Base-by-base conservation (phyloP, 2,888 invertebrate species). In the Epistrophella euchroma region DNA sequence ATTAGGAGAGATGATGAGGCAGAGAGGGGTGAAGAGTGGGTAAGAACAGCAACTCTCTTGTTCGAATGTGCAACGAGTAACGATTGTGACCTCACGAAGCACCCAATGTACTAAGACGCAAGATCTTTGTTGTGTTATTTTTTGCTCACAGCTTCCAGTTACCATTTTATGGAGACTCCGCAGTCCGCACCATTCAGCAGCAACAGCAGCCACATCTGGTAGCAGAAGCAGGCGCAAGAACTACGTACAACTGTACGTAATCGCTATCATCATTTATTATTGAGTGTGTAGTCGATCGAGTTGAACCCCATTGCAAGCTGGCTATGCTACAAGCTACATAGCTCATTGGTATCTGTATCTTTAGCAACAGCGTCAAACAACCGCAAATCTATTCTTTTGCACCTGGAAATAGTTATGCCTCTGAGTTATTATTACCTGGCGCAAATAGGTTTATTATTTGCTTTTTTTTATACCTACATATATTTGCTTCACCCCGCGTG, bases 351-450 rank as follows among this genome's bases (percentile, higher is more conserved):
- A 64, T 71, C 75, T 64, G 62, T 62, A 58, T 62, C 78, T 84
- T 19, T 73, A 70, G 43, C 60, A 77, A 56, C 56, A 77, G 28
- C 56, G 19, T 13, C 32, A 68, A 64, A 71, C 77, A 86, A 82
- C 86, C 74, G 82, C 86, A 86, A 85, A 86, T 78, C 86, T 86
- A 86, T 86, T 86, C 86, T 82, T 86, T 86, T 86, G 82, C 86
- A 86, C 86, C 86, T 86, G 86, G 86, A 86, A 82, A 82, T 86
- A 77, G 86, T 82, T 82, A 71, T 77, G 74, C 58, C 77, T 81
- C 50, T 78, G 82, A 82, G 82, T 82, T 81, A 82, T 81, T 77
- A 82, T 77, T 74, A 52, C 77, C 43, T 78, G 55, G 78, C 81
- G 62, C 77, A 82, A 86, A 82, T 86, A 66, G 82, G 82, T 86